Evolutionary conservation across 2,888 invertebrate species (phyloP), one percentile per base, ranked within the genome.

Genomic region (Rhyacophila evoluta): DNA sequence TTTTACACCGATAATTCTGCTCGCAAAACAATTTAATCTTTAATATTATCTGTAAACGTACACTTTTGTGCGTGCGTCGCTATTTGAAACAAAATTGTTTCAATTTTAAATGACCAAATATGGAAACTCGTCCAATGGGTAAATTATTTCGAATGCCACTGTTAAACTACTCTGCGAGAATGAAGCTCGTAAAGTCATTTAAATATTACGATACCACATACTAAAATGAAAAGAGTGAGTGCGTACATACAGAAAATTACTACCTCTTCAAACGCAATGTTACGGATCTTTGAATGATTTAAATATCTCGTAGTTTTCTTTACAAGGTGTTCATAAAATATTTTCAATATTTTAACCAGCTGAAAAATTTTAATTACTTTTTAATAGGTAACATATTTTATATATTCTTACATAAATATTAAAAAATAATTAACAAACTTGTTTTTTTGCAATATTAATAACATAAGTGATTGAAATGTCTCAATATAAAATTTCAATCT

Each of bases 271-370:
- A 55, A 36, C 37, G 25, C 37, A 25, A 25, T 33, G n/a, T 68
- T 70, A 75, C 70, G 75, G 75, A 27, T 69, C 19, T 70, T 75
- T 75, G 70, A 75, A 75, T 75, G 75, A 75, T 75, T 75, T 75
- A 75, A 69, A 15, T n/a, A n/a, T n/a, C n/a, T n/a, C n/a, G n/a
- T n/a, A 69, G 28, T 69, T 12, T 2, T 10, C 2, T 19, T 8
- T 55, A n/a, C 19, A 55, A 10, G 55, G 19, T 55, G 19, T 55
- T 55, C 25, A 55, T 19, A 55, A 55, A 19, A 25, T 1, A 25
- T 1, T 1, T n/a, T n/a, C n/a, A n/a, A n/a, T n/a, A n/a, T n/a
- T n/a, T n/a, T n/a, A n/a, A n/a, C n/a, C n/a, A n/a, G n/a, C n/a
- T n/a, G n/a, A n/a, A n/a, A n/a, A n/a, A n/a, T n/a, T n/a, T n/a